phyloP scores from a whole-genome alignment of 64 coral and sea anemone species.

The Anthopleura sola region DNA sequence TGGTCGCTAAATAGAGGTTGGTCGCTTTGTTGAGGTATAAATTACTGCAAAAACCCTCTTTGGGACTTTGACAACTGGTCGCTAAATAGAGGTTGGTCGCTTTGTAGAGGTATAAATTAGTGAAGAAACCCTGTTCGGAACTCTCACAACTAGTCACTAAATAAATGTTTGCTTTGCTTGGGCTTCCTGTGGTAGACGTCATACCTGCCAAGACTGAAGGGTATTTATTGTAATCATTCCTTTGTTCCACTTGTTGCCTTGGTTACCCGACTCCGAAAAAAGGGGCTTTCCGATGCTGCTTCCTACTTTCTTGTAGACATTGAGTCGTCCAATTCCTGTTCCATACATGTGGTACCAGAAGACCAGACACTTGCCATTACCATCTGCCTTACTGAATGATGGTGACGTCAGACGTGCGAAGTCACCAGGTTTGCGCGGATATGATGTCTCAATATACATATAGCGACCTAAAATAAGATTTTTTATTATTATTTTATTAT shows the following conservation, averaged over 20 bases:
- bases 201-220: slow-evolving; percentile 75
- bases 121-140: too few relatives aligned
- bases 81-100: too few relatives aligned
- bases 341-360: slow-evolving; percentile 99
- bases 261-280: slow-evolving; percentile 72
- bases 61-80: too few relatives aligned
- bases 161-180: too few relatives aligned
- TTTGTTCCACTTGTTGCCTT: slow-evolving; percentile 81
- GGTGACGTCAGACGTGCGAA: slow-evolving; percentile 70
- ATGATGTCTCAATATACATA: slow-evolving; percentile 90
- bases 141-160: too few relatives aligned
- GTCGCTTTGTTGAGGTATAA: too few relatives aligned
- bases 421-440: slow-evolving; percentile 69
- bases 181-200: background rate
- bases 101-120: too few relatives aligned
- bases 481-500: too few relatives aligned
- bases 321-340: slow-evolving; percentile 66
- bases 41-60: too few relatives aligned
- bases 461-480: slow-evolving; percentile 69
- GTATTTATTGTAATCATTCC: slow-evolving; percentile 75
- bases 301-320: slow-evolving; percentile 83
- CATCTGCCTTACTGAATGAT: slow-evolving; percentile 41
- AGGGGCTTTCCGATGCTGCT: slow-evolving; percentile 45
- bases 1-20: too few relatives aligned
- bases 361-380: slow-evolving; percentile 76